Percentiles rank a stretch among this genome's conserved stretches.
Conservation (phyloP, 2,797 vertebrate genomes). For the Scomberomorus guttatus region DNA sequence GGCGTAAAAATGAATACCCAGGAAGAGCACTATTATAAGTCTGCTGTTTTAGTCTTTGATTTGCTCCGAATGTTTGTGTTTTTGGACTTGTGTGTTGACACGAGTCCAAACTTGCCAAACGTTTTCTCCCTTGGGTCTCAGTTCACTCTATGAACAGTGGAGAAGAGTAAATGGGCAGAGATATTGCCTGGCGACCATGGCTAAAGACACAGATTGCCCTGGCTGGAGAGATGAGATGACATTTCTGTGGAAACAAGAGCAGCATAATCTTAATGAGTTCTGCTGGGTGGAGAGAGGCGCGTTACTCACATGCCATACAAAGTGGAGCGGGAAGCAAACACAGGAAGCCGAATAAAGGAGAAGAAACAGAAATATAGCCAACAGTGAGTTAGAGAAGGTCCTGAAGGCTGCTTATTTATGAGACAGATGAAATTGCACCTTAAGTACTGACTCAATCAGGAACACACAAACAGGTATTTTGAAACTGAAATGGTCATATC, state of each 20-base stretch:
- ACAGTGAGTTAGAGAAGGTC: conserved; percentile 23
- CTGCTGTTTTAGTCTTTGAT: conserved; percentile 47
- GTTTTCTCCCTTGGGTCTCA: conserved; percentile 67
- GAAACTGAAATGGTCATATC: conserved; percentile 25
- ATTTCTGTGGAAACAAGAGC: conserved; percentile 88
- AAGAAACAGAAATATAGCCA: conserved; percentile 17
- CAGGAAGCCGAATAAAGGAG: conserved; percentile 38
- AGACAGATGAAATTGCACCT: conserved; percentile 46
- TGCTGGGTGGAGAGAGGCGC: conserved; percentile 84
- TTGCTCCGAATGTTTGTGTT: conserved; percentile 39
- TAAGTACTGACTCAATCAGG: not conserved
- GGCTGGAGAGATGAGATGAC: conserved; percentile 81
- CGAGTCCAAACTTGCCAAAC: conserved; percentile 66
- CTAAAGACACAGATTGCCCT: conserved; percentile 84
- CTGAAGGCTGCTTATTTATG: conserved; percentile 40
- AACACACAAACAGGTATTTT: conserved; percentile 25
- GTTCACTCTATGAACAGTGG: conserved; percentile 76
- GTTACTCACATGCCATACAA: conserved; percentile 60
- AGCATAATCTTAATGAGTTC: conserved; percentile 92
- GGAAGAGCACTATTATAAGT: conserved; percentile 3
- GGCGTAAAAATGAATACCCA: not conserved
- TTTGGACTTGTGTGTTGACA: conserved; percentile 50
- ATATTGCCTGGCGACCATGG: conserved; percentile 81
- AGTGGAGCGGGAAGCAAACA: conserved; percentile 61
- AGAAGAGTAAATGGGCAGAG: conserved; percentile 80